Conservation (phyloP, 1,140 invertebrate species). For the Aphis gossypii region DNA sequence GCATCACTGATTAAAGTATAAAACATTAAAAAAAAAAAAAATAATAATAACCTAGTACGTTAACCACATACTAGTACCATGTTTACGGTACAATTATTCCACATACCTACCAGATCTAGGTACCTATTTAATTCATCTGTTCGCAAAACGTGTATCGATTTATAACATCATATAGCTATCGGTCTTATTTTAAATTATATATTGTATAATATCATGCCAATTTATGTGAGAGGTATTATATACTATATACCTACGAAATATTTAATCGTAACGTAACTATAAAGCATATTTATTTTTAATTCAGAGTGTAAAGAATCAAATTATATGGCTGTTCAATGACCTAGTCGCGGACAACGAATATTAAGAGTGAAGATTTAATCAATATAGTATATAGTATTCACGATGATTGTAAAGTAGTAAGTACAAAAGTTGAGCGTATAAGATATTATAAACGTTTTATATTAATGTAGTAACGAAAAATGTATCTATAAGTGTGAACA, state of each 20-base stretch:
- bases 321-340: too few relatives aligned
- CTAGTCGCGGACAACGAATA: too few relatives aligned
- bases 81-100: background rate
- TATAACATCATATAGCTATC: background rate
- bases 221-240: too few relatives aligned
- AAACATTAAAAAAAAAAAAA: background rate
- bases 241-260: too few relatives aligned
- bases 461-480: background rate
- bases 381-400: background rate
- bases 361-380: background rate
- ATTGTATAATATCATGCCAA: background rate
- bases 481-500: background rate
- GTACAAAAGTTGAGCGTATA: background rate
- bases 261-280: too few relatives aligned
- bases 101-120: background rate
- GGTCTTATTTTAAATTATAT: background rate
- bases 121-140: background rate
- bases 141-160: background rate
- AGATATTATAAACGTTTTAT: background rate
- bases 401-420: background rate
- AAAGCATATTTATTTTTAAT: background rate
- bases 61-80: background rate
- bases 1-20: background rate
- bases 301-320: background rate
- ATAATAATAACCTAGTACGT: background rate